Evolutionary conservation across 2,888 invertebrate genomes (phyloP).

Genomic region (Heliconius hortense): DNA sequence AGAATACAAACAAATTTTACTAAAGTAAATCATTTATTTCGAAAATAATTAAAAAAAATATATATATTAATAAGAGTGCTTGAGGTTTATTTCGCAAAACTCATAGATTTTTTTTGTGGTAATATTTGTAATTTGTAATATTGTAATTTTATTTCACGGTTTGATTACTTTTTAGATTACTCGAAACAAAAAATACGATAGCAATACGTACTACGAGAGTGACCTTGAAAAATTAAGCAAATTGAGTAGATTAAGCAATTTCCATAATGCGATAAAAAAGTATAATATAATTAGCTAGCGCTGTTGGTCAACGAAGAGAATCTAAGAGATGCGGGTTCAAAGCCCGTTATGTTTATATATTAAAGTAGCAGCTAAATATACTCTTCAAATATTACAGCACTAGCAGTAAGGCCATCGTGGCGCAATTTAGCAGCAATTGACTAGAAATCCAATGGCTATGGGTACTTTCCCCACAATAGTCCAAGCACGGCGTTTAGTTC

Average conservation of each 20-base stretch:
- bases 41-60: neutral
- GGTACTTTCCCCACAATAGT: too few relatives aligned
- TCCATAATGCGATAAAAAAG: neutral
- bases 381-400: too few relatives aligned
- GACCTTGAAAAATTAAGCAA: neutral
- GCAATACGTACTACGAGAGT: neutral
- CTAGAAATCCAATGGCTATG: too few relatives aligned
- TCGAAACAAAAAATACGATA: constrained; percentile 6
- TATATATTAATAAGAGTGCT: neutral
- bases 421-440: too few relatives aligned
- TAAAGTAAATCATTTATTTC: neutral
- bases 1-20: neutral
- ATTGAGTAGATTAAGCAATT: neutral
- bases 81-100: neutral
- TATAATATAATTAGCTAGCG: neutral
- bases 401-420: too few relatives aligned
- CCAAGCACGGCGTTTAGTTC: too few relatives aligned
- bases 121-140: neutral
- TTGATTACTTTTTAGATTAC: constrained; percentile 3
- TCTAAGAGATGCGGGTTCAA: neutral
- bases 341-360: neutral
- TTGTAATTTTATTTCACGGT: constrained; percentile 6
- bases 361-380: neutral
- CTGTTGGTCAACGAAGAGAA: neutral
- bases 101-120: neutral